Evolutionary conservation across 2,888 invertebrate genomes (phyloP), one percentile per base, ranked within the genome.

Genomic region (Lasioglossum marginatum): DNA sequence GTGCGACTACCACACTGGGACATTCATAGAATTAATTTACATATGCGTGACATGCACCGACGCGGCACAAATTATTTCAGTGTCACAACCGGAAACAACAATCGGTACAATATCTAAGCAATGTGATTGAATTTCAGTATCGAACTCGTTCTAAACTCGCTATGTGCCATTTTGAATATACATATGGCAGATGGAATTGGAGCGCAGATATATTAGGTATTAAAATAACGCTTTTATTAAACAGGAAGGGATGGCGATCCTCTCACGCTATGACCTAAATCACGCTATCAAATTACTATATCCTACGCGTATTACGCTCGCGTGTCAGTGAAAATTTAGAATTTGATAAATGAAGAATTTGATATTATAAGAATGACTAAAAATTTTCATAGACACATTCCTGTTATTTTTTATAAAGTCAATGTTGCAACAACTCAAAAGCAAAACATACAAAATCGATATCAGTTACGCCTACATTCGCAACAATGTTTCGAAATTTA

Each of bases 11-110:
- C 72, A 66, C 75, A 57, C 37, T 45, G 63, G 37, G 23, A 48
- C 34, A 66, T 88, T 85, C 79, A 71, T 81, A 66, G 77, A 83
- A 90, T 89, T 85, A 81, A 90, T 89, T 90, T 81, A 82, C 84
- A 88, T 87, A 48, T 52, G 71, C 82, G 82, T 77, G 87, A 88
- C 83, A 57, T 45, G 77, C 72, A 86, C 34, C 60, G 43, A 81
- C 57, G 76, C 78, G 72, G 48, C 27, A 52, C 81, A 75, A 86
- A 86, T 86, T 78, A 86, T 79, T 79, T 78, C 81, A 73, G 68
- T 60, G 70, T 31, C 75, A 85, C 60, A 77, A 85, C 85, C 76
- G 85, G 73, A 85, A 85, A 66, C 68, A 80, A 77, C 72, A 72
- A 72, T 78, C 63, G 75, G 27, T 40, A 23, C 19, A 60, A n/a